These are phyloP conservation scores for Macrotus californicus DNA, from an alignment of 2,113 vertebrate species.

Conservation along the genomic window DNA sequence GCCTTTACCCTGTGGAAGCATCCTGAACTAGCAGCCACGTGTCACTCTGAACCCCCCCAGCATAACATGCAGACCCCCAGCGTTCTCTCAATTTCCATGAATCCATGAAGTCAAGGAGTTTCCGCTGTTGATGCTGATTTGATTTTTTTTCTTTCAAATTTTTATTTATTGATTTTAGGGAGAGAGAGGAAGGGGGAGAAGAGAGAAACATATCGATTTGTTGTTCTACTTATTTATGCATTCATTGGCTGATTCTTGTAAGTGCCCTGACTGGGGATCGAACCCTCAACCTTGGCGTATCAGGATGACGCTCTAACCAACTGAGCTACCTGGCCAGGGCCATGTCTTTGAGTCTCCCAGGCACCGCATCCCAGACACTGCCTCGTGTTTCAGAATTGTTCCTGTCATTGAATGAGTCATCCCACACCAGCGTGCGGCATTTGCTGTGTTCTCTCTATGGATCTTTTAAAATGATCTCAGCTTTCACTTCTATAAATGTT, in stretches of 20 bases:
- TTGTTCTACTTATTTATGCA: too few relatives aligned
- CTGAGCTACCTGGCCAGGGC: too few relatives aligned
- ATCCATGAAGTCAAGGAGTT: accelerated
- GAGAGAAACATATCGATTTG: too few relatives aligned
- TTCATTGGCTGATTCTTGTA: too few relatives aligned
- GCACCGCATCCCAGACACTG: accelerated
- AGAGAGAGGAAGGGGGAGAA: too few relatives aligned
- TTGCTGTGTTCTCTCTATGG: background rate
- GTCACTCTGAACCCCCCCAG: background rate
- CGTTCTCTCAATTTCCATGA: accelerated
- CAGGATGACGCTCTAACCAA: too few relatives aligned
- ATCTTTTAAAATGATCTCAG: background rate
- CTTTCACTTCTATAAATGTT: background rate
- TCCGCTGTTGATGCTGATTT: background rate
- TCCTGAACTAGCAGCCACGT: accelerated
- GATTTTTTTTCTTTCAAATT: too few relatives aligned
- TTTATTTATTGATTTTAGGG: too few relatives aligned
- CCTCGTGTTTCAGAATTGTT: background rate
- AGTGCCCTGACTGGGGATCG: too few relatives aligned
- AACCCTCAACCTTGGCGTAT: too few relatives aligned
- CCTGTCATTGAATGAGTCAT: background rate
- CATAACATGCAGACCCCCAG: accelerated
- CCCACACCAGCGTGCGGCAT: background rate
- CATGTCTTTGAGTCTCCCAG: background rate
- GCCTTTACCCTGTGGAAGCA: background rate